These are phyloP conservation scores for Tribolium madens DNA, from an alignment of 1,140 invertebrate genomes.

Conservation along the genomic window DNA sequence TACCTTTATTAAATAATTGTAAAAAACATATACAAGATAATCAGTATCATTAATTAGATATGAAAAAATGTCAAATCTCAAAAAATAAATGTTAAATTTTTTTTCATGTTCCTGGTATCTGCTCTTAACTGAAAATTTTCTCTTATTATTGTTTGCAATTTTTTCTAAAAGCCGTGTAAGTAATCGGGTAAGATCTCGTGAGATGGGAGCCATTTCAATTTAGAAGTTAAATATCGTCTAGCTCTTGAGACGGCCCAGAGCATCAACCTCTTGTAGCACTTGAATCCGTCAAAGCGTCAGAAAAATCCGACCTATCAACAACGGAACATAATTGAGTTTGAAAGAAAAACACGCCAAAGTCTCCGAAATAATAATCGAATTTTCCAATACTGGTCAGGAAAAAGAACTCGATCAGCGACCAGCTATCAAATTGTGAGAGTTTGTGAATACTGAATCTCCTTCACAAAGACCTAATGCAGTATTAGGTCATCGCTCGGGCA, in stretches of 20 bases:
- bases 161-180: too few relatives aligned
- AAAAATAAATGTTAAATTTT: too few relatives aligned
- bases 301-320: background rate
- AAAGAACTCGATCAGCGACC: too few relatives aligned
- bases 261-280: background rate
- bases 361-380: background rate
- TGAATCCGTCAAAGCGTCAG: background rate
- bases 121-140: too few relatives aligned
- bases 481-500: constrained; percentile 34
- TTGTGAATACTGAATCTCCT: background rate
- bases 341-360: background rate
- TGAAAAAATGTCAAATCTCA: too few relatives aligned
- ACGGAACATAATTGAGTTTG: background rate
- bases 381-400: too few relatives aligned
- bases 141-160: too few relatives aligned
- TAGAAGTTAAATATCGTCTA: background rate
- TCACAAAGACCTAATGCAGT: constrained; percentile 19
- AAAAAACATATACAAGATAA: too few relatives aligned
- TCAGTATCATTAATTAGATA: too few relatives aligned
- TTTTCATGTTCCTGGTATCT: too few relatives aligned
- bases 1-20: too few relatives aligned
- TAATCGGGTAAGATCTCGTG: background rate
- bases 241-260: background rate
- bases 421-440: constrained; percentile 7
- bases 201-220: background rate